phyloP scores from a whole-genome alignment of 2,888 invertebrate genomes.

The Lydus trimaculatus region DNA sequence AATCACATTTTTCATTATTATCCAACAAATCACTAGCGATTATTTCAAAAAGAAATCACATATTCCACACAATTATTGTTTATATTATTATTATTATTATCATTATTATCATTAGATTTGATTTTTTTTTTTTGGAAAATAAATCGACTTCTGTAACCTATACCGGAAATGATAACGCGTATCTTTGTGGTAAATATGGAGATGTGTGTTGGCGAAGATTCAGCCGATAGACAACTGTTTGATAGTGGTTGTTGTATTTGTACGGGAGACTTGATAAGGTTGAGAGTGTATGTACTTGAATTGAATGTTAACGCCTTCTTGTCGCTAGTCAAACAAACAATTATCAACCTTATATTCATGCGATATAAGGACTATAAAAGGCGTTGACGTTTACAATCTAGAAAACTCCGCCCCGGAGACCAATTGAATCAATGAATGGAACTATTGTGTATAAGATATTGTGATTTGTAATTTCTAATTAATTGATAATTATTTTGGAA shows the following conservation, averaged over 20 bases:
- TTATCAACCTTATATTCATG: conserved; percentile 23
- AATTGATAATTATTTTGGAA: conserved; percentile 17
- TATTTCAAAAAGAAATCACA: not conserved
- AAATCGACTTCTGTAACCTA: not conserved
- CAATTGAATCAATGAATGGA: conserved; percentile 56
- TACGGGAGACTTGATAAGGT: conserved; percentile 46
- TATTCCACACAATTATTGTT: conserved; percentile 10
- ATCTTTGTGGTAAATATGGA: not conserved
- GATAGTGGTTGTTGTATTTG: conserved; percentile 45
- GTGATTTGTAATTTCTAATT: conserved; percentile 24
- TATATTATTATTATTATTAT: not conserved
- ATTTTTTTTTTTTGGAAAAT: not conserved
- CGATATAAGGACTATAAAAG: conserved; percentile 35
- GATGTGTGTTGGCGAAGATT: conserved; percentile 51
- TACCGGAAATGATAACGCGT: conserved; percentile 8
- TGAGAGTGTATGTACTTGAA: conserved; percentile 25
- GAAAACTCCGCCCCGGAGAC: conserved; percentile 40
- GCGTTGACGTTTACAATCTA: conserved; percentile 5
- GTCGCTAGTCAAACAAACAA: conserved; percentile 6
- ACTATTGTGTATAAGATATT: conserved; percentile 29
- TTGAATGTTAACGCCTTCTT: conserved; percentile 25
- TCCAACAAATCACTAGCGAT: not conserved
- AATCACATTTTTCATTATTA: conserved; percentile 1
- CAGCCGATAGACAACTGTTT: conserved; percentile 55
- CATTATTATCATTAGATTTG: not conserved